Base-by-base conservation (phyloP, 2,888 invertebrate species). In the Drosophila meridiana region DNA sequence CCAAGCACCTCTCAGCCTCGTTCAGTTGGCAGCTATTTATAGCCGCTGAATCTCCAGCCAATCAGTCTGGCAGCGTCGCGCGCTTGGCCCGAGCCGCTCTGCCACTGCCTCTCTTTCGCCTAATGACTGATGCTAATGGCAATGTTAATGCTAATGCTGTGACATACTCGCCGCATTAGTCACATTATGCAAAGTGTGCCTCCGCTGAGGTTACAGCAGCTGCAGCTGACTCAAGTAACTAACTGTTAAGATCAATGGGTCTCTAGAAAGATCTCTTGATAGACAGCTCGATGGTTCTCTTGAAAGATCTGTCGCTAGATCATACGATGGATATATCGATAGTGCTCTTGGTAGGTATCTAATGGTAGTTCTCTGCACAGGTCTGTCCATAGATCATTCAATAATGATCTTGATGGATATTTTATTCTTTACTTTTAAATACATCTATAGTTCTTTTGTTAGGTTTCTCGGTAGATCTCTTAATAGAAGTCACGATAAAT, bases 21-120 rank as follows among this genome's bases (percentile, higher is more conserved):
- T 48, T 58, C 76, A 55, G 73, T 45, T 75, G 69, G 53, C 66
- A 58, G 53, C 82, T 85, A 84, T 82, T 84, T 81, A 75, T 85
- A 86, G 84, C 56, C 30, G 14, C 67, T 73, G 69, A 78, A 60
- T 69, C 72, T 73, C 80, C 71, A 85, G 84, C 84, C 84, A 85
- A 79, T 81, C 80, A 79, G 84, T 85, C 84, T 86, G 55, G 55
- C 55, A 36, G 55, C 28, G 55, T 9, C 55, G 55, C 38, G 42
- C 20, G 59, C 60, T 59, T 67, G 72, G 60, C 52, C 67, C 52
- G 67, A 61, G 67, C 65, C 67, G 42, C 36, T 11, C 30, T 53
- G 59, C 47, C 32, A 26, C 42, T 20, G 63, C 32, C 53, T 26
- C 38, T 38, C 34, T 13, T 36, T 28, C 5, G 8, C 26, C 53